Percentiles rank a stretch among this genome's conserved stretches.
Conservation (phyloP, 2,113 vertebrate genomes). For the Gavia stellata region DNA sequence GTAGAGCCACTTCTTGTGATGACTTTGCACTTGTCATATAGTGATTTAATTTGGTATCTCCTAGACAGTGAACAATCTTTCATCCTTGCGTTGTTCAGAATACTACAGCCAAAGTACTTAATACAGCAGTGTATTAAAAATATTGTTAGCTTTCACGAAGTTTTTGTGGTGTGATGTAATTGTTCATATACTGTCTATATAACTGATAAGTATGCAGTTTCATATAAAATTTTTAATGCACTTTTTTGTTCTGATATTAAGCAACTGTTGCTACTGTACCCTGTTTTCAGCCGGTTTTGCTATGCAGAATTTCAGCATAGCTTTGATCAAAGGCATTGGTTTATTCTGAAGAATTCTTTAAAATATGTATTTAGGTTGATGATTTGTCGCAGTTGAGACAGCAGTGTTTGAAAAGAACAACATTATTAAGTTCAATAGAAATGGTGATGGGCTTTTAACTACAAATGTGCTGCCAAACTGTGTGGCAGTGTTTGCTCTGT, state of each 20-base stretch:
- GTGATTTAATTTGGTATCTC: not conserved
- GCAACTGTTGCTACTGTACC: not conserved
- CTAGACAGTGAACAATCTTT: not conserved
- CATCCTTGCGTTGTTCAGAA: not conserved
- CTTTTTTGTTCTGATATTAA: not conserved
- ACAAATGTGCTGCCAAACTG: not conserved
- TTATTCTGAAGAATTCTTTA: conserved; percentile 21
- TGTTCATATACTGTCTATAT: not conserved
- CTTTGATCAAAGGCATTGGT: conserved; percentile 42
- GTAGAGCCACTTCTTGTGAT: not conserved
- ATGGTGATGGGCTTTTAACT: conserved; percentile 43
- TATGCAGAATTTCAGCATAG: not conserved
- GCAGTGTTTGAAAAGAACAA: conserved; percentile 44
- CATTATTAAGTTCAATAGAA: conserved; percentile 45
- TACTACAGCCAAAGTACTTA: not conserved
- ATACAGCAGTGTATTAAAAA: not conserved
- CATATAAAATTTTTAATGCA: not conserved
- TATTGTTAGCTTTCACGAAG: not conserved
- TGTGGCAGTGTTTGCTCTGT: not conserved
- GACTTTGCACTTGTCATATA: not conserved
- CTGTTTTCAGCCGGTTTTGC: not conserved
- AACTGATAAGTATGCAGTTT: not conserved
- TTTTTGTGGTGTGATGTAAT: not conserved
- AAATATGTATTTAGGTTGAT: conserved; percentile 62
- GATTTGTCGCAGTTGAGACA: conserved; percentile 17